phyloP scores from a whole-genome alignment of 92 coral and sea anemone species.

The Epizoanthus ramosus region DNA sequence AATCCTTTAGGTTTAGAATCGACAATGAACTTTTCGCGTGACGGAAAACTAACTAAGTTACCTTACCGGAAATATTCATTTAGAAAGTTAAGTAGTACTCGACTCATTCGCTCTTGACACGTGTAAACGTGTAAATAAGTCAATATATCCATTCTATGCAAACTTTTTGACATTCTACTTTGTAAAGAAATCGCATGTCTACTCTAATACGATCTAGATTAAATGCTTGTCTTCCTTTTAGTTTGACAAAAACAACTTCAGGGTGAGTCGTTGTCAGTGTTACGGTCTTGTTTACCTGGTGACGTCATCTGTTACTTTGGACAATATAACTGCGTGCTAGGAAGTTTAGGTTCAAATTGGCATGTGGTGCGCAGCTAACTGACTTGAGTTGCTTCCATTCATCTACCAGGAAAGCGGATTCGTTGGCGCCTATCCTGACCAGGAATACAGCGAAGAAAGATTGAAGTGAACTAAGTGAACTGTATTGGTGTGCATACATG shows the following conservation, averaged over 20 bases:
- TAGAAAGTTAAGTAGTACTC: neutral
- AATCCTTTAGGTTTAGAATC: too few species aligned
- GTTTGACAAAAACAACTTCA: neutral
- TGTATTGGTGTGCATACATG: conserved; percentile 7
- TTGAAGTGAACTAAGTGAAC: neutral
- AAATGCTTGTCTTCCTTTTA: neutral
- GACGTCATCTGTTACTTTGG: conserved; percentile 13
- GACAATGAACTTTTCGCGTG: too few species aligned
- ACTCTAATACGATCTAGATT: neutral
- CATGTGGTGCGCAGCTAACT: neutral
- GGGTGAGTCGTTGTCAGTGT: neutral
- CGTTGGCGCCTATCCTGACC: neutral
- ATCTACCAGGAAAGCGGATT: neutral
- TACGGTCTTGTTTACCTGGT: conserved; percentile 21
- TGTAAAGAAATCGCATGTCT: neutral
- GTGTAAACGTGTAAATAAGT: neutral
- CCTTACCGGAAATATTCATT: too few species aligned
- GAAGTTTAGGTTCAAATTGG: neutral
- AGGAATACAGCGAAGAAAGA: neutral
- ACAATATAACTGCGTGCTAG: neutral
- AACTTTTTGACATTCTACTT: neutral
- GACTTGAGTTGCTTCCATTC: neutral
- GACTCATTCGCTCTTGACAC: neutral
- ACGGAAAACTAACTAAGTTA: too few species aligned
- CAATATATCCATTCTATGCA: neutral